phyloP scores from a whole-genome alignment of 2,888 invertebrate species.

The Eupithecia tripunctaria region DNA sequence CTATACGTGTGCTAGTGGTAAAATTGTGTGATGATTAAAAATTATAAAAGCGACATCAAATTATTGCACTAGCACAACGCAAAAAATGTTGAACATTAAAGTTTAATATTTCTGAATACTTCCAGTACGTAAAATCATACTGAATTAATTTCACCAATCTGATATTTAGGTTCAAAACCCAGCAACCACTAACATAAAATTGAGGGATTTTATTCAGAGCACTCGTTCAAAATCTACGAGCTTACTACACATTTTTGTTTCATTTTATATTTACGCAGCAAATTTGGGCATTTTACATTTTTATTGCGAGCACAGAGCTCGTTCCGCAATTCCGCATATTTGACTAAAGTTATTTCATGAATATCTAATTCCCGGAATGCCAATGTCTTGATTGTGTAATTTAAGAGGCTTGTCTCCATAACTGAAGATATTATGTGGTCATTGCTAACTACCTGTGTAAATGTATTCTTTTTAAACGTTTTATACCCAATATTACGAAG shows the following conservation, averaged over 20 bases:
- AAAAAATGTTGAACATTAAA: not conserved
- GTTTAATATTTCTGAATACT: not conserved
- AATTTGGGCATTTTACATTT: slow-evolving; percentile 52
- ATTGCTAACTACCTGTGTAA: not conserved
- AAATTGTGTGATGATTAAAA: not conserved
- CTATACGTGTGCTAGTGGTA: not conserved
- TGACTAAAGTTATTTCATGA: slow-evolving; percentile 46
- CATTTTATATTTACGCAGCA: slow-evolving; percentile 44
- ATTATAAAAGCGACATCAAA: not conserved
- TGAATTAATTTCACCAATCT: not conserved
- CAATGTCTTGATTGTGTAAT: slow-evolving; percentile 33
- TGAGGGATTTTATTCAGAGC: not conserved
- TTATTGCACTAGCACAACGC: not conserved
- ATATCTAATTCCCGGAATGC: slow-evolving; percentile 40
- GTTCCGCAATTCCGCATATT: slow-evolving; percentile 48
- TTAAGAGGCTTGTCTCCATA: slow-evolving; percentile 1
- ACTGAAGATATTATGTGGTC: not conserved
- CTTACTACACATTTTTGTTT: slow-evolving; percentile 36
- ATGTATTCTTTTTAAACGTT: slow-evolving; percentile 1
- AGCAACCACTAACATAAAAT: not conserved
- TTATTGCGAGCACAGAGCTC: slow-evolving; percentile 48
- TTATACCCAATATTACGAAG: slow-evolving; percentile 4
- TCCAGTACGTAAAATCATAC: slow-evolving; percentile 1
- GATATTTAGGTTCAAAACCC: not conserved
- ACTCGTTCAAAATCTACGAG: not conserved